Conservation (phyloP, 2,888 invertebrate genomes). For the Zelleria hepariella region DNA sequence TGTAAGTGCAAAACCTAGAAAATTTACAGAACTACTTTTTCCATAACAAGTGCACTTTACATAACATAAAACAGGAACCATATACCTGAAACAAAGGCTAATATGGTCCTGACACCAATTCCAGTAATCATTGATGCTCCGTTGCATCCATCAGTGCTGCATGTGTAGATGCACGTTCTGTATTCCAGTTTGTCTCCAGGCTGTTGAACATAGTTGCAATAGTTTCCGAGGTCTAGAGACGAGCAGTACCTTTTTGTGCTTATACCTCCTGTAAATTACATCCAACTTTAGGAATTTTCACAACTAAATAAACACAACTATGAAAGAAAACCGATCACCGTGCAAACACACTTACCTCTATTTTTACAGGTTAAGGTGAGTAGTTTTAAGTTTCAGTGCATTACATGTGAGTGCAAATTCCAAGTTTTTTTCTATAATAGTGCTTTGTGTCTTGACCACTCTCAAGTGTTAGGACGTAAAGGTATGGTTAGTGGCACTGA, state of each 20-base stretch:
- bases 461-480: too few relatives aligned
- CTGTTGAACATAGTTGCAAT: slow-evolving; percentile 89
- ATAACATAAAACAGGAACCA: not conserved
- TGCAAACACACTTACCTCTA: too few relatives aligned
- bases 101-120: slow-evolving; percentile 5
- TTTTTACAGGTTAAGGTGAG: too few relatives aligned
- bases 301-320: too few relatives aligned
- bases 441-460: too few relatives aligned
- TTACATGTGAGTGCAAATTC: too few relatives aligned
- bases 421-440: too few relatives aligned
- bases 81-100: not conserved
- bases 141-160: slow-evolving; percentile 88
- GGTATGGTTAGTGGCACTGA: too few relatives aligned
- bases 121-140: slow-evolving; percentile 37
- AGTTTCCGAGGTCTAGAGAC: slow-evolving; percentile 87
- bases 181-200: slow-evolving; percentile 89
- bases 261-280: slow-evolving; percentile 78
- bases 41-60: not conserved
- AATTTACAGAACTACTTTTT: not conserved
- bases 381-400: not conserved
- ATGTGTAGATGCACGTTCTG: slow-evolving; percentile 90
- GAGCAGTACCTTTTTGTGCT: slow-evolving; percentile 92
- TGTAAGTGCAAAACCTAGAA: too few relatives aligned
- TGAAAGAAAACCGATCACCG: too few relatives aligned
- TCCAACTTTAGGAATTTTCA: not conserved